These are phyloP conservation scores for Amphipyra tragopoginis DNA, from an alignment of 2,888 invertebrate genomes.

Conservation along the genomic window DNA sequence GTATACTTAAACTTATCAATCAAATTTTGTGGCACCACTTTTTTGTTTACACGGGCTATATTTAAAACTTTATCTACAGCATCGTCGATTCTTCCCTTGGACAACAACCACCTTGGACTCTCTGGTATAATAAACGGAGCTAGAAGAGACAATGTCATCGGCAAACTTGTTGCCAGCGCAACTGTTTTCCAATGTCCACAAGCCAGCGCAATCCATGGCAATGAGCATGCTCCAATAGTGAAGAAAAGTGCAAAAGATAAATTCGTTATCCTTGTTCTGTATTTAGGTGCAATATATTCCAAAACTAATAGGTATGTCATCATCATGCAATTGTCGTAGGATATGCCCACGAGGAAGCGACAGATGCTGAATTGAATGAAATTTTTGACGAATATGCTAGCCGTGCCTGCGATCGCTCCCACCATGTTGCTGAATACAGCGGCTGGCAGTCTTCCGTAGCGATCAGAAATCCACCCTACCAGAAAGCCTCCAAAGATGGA, in stretches of 20 bases:
- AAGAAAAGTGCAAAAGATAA: conserved; percentile 76
- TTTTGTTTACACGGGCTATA: conserved; percentile 73
- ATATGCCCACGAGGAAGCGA: conserved; percentile 79
- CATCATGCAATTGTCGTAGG: conserved; percentile 81
- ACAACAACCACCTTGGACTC: conserved; percentile 79
- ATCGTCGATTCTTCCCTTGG: conserved; percentile 74
- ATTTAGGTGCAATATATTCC: conserved; percentile 78
- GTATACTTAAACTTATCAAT: conserved; percentile 71
- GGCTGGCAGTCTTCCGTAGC: conserved; percentile 76
- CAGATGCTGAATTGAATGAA: conserved; percentile 72
- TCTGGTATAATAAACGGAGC: conserved; percentile 76
- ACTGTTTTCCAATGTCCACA: conserved; percentile 77
- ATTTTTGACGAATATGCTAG: conserved; percentile 68
- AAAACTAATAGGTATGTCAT: conserved; percentile 76
- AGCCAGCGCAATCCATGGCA: conserved; percentile 79
- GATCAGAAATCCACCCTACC: conserved; percentile 77
- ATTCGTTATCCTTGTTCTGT: conserved; percentile 77
- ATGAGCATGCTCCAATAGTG: conserved; percentile 60
- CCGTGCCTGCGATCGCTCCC: conserved; percentile 72
- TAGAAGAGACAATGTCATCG: conserved; percentile 70
- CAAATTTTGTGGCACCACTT: conserved; percentile 64
- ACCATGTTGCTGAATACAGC: conserved; percentile 71
- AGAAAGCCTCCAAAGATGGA: conserved; percentile 76
- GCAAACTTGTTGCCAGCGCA: conserved; percentile 74
- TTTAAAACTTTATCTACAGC: conserved; percentile 69